Evolutionary conservation across 2,888 invertebrate genomes (phyloP), one percentile per base, ranked within the genome.

Genomic region (Blomia tropicalis): DNA sequence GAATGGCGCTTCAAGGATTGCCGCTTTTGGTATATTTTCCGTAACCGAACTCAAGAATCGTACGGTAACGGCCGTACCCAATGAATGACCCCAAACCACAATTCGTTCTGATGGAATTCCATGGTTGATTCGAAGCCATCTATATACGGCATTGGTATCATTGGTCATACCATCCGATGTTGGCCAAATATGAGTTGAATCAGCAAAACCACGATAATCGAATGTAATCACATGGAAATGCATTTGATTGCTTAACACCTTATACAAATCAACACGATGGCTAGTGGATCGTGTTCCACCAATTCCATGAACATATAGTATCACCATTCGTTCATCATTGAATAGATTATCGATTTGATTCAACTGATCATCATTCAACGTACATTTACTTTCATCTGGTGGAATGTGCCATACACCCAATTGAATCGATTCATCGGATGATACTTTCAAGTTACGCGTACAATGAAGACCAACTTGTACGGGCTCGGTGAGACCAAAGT

Each of bases 391-490:
- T 19, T 19, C 11, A 11, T 47, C 7, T 11, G 51, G 51, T 7
- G 14, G 14, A 27, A 47, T 27, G 71, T 59, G 76, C 79, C 66
- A 80, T 81, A 70, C 76, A 79, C 22, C 80, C 81, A 70, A 73
- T 81, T 51, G 84, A 84, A 74, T 80, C 82, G 23, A 87, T 79
- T 69, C 51, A 14, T 19, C n/a, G 22, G 27, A 27, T 7, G 7
- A 11, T 11, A 47, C 14, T 27, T 25, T 7, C 7, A 22, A 47
- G 51, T 47, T 47, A 14, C 51, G 22, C 5, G 51, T 47, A 47
- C 51, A 47, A 7, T 27, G 7, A 22, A 47, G 51, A 22, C 51
- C 51, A 22, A 11, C 11, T 77, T 86, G 67, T 78, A 78, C 63
- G 84, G 88, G 70, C 43, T 43, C 25, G 29, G 30, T 29, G 4